Base-by-base conservation (phyloP, 2,113 vertebrate species). In the Pachypanchax playfairii region DNA sequence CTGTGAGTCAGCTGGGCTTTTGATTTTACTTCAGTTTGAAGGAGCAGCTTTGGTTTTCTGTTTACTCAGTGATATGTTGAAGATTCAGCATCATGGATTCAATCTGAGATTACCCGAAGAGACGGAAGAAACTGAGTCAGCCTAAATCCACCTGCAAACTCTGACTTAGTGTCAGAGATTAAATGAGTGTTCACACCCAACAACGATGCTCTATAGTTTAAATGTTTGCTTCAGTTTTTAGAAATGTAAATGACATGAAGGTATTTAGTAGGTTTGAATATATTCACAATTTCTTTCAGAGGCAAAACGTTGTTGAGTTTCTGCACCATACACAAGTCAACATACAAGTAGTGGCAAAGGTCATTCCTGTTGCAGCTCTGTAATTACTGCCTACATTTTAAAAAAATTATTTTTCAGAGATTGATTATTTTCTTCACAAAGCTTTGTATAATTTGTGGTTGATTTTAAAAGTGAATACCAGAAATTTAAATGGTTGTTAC, bases 41-140 rank as follows among this genome's bases (percentile, higher is more conserved):
- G 12, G 10, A 39, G 6, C 22, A 39, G 21, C 22, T 18, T 26
- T 17, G 36, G 10, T 17, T 56, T 42, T 56, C 15, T 28, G 36
- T 56, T 41, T 56, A 56, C 53, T 56, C 38, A 42, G 38, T 28
- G 22, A 21, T 25, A 55, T 55, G 24, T 11, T 39, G 36, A 26
- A 12, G 36, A 26, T 56, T 56, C 52, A 55, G 35, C 36, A 39
- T 55, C 52, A n/a, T 42, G 52, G 22, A 55, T 35, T 55, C 22
- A 55, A 41, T n/a, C 52, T 55, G 52, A 36, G 35, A 39, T 55
- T 26, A 55, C 36, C 52, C 41, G 52, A 55, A 39, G 35, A 55
- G 22, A 55, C 21, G 25, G 21, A 38, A 38, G 35, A 12, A 24
- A 54, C 35, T 54, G 52, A 54, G 52, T 41, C 14, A 25, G 36